Conservation (phyloP, 2,113 vertebrate species). For the Suricata suricatta region DNA sequence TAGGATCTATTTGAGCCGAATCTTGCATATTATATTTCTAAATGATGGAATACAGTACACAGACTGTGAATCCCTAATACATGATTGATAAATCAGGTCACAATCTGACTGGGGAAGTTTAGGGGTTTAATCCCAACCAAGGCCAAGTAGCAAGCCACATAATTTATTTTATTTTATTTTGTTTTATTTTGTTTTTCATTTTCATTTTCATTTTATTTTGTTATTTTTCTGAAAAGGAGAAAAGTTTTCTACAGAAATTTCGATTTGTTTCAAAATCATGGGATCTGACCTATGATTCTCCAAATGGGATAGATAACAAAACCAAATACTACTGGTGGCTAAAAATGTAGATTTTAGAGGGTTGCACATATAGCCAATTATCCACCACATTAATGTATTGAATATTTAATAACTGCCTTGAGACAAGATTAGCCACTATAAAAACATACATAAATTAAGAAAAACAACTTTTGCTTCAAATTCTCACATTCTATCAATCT, state of each 20-base stretch:
- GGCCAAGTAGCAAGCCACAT: background rate
- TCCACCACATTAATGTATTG: background rate
- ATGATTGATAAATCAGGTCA: background rate
- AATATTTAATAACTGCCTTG: background rate
- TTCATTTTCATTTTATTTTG: background rate
- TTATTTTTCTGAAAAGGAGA: background rate
- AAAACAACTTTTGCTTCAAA: background rate
- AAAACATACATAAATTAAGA: background rate
- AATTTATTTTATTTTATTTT: background rate
- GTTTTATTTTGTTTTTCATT: too few relatives aligned
- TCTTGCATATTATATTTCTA: background rate
- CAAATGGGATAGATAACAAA: background rate
- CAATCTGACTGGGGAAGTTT: background rate
- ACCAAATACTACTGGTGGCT: background rate
- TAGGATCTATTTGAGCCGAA: background rate
- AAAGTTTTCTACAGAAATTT: background rate
- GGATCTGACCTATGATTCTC: background rate
- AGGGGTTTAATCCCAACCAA: background rate
- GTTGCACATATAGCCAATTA: background rate
- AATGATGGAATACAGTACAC: background rate
- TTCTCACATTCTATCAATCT: background rate
- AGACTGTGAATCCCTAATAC: background rate
- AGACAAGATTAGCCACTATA: background rate
- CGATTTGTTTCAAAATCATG: background rate
- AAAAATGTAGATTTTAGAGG: background rate